These are phyloP conservation scores for Epinotia brunnichana DNA, from an alignment of 2,888 invertebrate species.

Conservation along the genomic window DNA sequence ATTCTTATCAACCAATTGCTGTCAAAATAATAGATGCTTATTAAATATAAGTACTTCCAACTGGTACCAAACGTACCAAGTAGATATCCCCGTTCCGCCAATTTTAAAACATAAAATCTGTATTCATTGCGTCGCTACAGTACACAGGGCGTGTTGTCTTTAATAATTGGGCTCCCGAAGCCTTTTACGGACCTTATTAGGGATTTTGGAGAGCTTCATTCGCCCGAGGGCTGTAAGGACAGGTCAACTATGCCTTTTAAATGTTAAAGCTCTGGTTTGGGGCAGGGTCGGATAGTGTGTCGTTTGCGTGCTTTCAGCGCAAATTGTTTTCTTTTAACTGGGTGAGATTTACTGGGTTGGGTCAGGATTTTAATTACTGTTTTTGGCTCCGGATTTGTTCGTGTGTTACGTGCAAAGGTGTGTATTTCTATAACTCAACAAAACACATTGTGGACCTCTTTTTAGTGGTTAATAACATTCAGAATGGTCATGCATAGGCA, in stretches of 20 bases:
- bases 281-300: slow-evolving; percentile 27
- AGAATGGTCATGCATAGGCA: too few species aligned
- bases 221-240: slow-evolving; percentile 44
- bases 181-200: slow-evolving; percentile 63
- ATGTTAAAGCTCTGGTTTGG: slow-evolving; percentile 34
- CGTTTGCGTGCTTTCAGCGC: slow-evolving; percentile 20
- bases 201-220: slow-evolving; percentile 60
- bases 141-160: slow-evolving; percentile 56
- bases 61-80: slow-evolving; percentile 3
- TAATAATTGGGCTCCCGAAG: slow-evolving; percentile 63
- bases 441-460: background rate
- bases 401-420: background rate
- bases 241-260: slow-evolving; percentile 40
- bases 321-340: slow-evolving; percentile 34
- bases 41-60: background rate
- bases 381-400: background rate
- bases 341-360: slow-evolving; percentile 5
- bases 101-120: slow-evolving; percentile 26
- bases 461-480: too few species aligned
- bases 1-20: background rate
- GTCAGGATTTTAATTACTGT: background rate
- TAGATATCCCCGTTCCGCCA: slow-evolving; percentile 27
- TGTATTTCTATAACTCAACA: background rate
- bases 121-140: slow-evolving; percentile 20
- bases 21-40: too few species aligned